These are phyloP conservation scores for Drosophila bocki DNA, from an alignment of 1,140 invertebrate species.

Conservation along the genomic window DNA sequence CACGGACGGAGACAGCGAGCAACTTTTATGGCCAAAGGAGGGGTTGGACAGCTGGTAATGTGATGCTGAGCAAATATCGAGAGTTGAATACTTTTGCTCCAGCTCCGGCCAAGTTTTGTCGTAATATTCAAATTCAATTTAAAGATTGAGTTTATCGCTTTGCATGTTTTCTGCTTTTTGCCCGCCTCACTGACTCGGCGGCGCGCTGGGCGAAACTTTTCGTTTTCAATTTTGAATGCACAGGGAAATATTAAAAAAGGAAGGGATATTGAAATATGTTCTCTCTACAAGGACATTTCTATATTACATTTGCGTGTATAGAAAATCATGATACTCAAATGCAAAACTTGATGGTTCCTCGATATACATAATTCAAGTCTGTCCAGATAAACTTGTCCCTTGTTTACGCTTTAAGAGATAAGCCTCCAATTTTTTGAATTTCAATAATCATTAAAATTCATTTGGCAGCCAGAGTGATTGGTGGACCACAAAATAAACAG, in stretches of 20 bases:
- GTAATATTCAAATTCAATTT: conserved; percentile 83
- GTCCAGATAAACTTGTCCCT: not conserved
- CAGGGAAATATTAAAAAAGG: not conserved
- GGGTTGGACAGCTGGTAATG: conserved; percentile 72
- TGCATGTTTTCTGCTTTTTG: conserved; percentile 72
- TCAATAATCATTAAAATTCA: conserved; percentile 52
- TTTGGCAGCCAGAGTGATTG: conserved; percentile 20
- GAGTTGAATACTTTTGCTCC: conserved; percentile 47
- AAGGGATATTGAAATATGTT: conserved; percentile 16
- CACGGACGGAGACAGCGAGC: conserved; percentile 71
- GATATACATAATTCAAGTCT: not conserved
- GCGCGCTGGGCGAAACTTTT: conserved; percentile 25
- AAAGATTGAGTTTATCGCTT: conserved; percentile 78
- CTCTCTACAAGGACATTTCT: not conserved
- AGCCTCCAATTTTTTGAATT: conserved; percentile 25
- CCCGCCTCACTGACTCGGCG: conserved; percentile 36
- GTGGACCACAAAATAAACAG: conserved; percentile 62
- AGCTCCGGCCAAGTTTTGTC: conserved; percentile 19
- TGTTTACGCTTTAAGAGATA: too few relatives aligned
- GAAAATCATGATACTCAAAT: not conserved
- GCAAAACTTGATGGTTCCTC: not conserved
- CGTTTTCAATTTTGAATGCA: conserved; percentile 26
- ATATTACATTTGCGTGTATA: not conserved
- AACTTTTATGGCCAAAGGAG: conserved; percentile 67
- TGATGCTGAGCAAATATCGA: conserved; percentile 78